Evolutionary conservation across 2,888 invertebrate species (phyloP).

Genomic region (Napeogenes sylphis): DNA sequence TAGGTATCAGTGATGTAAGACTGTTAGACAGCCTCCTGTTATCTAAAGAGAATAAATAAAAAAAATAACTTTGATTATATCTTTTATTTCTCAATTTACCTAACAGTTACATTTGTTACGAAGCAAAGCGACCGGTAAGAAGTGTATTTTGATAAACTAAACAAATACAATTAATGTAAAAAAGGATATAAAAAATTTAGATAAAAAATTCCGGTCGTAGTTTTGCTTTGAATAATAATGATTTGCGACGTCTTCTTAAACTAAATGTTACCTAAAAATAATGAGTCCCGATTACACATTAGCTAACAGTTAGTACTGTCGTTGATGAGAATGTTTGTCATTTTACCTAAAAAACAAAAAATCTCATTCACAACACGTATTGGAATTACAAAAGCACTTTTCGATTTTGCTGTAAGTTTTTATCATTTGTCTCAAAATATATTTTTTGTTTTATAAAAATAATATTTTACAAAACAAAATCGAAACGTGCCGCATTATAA

Average conservation of each 20-base stretch:
- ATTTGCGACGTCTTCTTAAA: conserved; percentile 12
- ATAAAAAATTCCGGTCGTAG: conserved; percentile 12
- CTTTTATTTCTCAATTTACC: conserved; percentile 29
- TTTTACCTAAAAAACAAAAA: not conserved
- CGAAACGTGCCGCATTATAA: conserved; percentile 7
- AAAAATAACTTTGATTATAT: conserved; percentile 28
- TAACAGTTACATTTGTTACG: conserved; percentile 30
- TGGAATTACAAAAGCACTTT: no score
- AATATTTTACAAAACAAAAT: not conserved
- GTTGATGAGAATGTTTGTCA: not conserved
- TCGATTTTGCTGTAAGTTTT: no score
- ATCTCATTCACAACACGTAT: conserved; percentile 9
- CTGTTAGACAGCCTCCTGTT: no score
- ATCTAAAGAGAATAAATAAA: conserved; percentile 1
- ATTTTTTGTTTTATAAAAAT: not conserved
- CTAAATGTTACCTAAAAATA: conserved; percentile 24
- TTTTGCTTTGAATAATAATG: conserved; percentile 10
- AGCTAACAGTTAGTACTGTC: conserved; percentile 23
- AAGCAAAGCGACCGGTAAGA: conserved; percentile 14
- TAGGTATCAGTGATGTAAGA: no score
- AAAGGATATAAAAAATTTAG: not conserved
- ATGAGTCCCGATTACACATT: conserved; percentile 26
- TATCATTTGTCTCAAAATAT: conserved; percentile 5
- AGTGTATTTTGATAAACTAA: not conserved
- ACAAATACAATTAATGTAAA: not conserved